Evolutionary conservation across 2,888 invertebrate genomes (phyloP).

Genomic region (Anthrax anthrax): DNA sequence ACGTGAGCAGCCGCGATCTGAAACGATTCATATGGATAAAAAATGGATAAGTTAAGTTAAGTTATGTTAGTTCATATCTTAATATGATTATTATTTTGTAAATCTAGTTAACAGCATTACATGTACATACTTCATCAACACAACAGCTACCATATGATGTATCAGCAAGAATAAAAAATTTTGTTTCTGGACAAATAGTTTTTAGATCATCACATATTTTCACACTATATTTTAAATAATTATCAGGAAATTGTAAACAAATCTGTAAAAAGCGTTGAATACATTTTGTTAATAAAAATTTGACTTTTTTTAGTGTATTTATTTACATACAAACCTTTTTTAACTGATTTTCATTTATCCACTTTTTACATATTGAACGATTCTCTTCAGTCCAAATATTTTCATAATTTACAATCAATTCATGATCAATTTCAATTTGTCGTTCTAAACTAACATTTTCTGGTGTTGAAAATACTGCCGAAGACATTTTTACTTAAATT

Average conservation of each 20-base stretch:
- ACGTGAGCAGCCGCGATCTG: conserved; percentile 85
- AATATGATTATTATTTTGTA: too few relatives aligned
- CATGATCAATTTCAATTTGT: conserved; percentile 16
- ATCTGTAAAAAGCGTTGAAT: conserved; percentile 41
- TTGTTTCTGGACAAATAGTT: conserved; percentile 31
- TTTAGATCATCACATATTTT: conserved; percentile 47
- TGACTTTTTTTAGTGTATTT: not conserved
- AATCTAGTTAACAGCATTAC: not conserved
- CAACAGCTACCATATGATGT: conserved; percentile 76
- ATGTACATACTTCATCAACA: conserved; percentile 23
- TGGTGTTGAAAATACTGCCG: conserved; percentile 27
- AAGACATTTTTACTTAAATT: conserved; percentile 12
- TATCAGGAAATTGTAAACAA: conserved; percentile 85
- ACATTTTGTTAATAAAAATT: not conserved
- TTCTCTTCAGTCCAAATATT: conserved; percentile 30
- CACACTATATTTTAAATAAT: conserved; percentile 52
- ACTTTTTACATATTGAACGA: conserved; percentile 34
- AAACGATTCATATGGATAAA: conserved; percentile 17
- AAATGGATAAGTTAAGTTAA: too few relatives aligned
- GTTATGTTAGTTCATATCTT: too few relatives aligned
- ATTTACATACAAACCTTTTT: conserved; percentile 39
- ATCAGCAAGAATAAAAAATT: conserved; percentile 73
- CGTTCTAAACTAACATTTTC: conserved; percentile 26
- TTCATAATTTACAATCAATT: conserved; percentile 15
- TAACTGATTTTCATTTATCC: conserved; percentile 54